Evolutionary conservation across 2,888 invertebrate species (phyloP).

Genomic region (Ennomos fuscantarius): DNA sequence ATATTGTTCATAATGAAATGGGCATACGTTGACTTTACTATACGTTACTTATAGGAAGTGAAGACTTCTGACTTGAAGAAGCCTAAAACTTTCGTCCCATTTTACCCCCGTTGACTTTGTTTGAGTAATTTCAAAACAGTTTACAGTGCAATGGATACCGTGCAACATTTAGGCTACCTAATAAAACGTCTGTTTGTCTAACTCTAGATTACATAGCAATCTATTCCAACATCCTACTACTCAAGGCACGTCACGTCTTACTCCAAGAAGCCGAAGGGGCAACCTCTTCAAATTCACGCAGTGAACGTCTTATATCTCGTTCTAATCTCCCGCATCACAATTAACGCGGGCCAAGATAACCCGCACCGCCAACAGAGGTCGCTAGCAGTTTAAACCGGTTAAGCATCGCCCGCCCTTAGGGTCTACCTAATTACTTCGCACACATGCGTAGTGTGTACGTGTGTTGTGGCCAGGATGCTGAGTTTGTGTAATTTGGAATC

Average conservation of each 20-base stretch:
- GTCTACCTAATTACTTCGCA: conserved; percentile 82
- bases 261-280: conserved; percentile 43
- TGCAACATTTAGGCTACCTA: no score
- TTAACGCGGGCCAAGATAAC: conserved; percentile 83
- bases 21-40: no score
- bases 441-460: conserved; percentile 44
- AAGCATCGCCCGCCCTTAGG: conserved; percentile 77
- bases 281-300: conserved; percentile 46
- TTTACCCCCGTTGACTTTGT: no score
- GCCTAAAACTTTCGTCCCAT: no score
- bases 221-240: conserved; percentile 7
- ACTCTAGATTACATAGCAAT: conserved; percentile 1
- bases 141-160: no score
- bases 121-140: no score
- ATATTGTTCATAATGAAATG: no score
- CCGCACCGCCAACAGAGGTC: conserved; percentile 83
- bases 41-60: no score
- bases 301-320: conserved; percentile 68
- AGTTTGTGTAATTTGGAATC: conserved; percentile 23
- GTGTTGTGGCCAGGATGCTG: conserved; percentile 39
- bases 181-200: neutral
- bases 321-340: conserved; percentile 83
- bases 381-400: conserved; percentile 81
- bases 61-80: no score
- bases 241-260: conserved; percentile 51